Conservation (phyloP, 2,113 vertebrate genomes). For the Alethe diademata region DNA sequence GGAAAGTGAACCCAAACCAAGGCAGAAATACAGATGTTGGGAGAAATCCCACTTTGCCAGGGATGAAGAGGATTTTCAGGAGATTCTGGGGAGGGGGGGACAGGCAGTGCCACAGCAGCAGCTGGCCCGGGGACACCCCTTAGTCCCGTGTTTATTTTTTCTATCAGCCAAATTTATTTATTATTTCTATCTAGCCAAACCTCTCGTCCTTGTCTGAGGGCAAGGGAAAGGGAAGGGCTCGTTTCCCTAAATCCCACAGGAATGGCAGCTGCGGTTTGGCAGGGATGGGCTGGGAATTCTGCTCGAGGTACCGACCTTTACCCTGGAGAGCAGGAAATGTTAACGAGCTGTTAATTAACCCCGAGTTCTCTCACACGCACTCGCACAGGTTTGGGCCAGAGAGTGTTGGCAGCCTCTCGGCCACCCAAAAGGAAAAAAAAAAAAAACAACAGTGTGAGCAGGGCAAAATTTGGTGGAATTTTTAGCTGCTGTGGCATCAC, state of each 20-base stretch:
- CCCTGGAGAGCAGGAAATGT: background rate
- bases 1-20: background rate
- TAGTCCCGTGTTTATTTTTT: slow-evolving; percentile 69
- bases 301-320: background rate
- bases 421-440: background rate
- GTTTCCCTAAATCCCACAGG: background rate
- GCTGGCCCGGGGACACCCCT: slow-evolving; percentile 2
- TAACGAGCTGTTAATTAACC: background rate
- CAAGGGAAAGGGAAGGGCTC: slow-evolving; percentile 34
- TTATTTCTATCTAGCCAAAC: background rate
- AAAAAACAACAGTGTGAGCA: accelerated
- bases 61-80: background rate
- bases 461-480: background rate
- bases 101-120: slow-evolving; percentile 25
- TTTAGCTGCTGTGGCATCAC: background rate
- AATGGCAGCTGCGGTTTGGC: slow-evolving; percentile 27
- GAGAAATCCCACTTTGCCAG: background rate
- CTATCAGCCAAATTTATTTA: background rate
- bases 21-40: background rate
- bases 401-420: background rate
- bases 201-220: slow-evolving; percentile 51
- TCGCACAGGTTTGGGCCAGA: accelerated
- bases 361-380: background rate
- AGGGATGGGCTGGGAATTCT: background rate
- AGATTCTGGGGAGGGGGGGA: background rate